Conservation (phyloP, 2,888 invertebrate species). For the Seira ritae region DNA sequence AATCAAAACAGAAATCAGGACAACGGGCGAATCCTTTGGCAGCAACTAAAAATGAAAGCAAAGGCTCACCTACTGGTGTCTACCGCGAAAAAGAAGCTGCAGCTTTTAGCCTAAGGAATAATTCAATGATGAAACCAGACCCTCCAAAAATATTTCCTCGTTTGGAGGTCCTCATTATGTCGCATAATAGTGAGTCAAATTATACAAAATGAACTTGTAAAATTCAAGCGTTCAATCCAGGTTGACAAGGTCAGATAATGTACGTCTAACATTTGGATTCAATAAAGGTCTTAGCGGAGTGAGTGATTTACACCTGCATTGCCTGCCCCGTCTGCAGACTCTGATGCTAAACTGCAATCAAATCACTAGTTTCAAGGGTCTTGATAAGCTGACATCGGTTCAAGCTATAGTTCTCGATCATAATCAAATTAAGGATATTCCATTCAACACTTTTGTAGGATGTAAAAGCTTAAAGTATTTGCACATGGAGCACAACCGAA, state of each 20-base stretch:
- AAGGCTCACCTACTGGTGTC: conserved; percentile 21
- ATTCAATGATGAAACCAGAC: conserved; percentile 43
- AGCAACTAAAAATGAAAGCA: conserved; percentile 22
- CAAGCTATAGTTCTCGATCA: conserved; percentile 69
- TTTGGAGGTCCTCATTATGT: conserved; percentile 70
- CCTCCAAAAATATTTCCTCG: conserved; percentile 66
- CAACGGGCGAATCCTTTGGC: not conserved
- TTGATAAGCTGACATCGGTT: conserved; percentile 66
- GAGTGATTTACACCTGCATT: conserved; percentile 68
- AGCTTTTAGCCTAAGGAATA: conserved; percentile 28
- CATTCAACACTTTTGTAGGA: conserved; percentile 64
- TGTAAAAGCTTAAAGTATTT: conserved; percentile 70
- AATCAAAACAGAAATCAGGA: not conserved
- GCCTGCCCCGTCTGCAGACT: conserved; percentile 69
- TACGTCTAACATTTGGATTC: too few species aligned
- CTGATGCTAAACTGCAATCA: conserved; percentile 70
- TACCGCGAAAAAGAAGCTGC: conserved; percentile 30
- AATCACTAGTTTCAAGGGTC: conserved; percentile 65
- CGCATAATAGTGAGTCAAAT: conserved; percentile 68
- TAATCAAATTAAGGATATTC: conserved; percentile 69
- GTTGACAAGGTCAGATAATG: too few species aligned
- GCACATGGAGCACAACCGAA: conserved; percentile 71
- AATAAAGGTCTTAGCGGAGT: conserved; percentile 62
- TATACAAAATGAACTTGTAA: too few species aligned
- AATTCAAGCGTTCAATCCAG: too few species aligned